A percentile compares a stretch with the other conserved stretches of the same genome.
Conservation (phyloP, 2,797 vertebrate genomes). For the Hoplostethus atlanticus region DNA sequence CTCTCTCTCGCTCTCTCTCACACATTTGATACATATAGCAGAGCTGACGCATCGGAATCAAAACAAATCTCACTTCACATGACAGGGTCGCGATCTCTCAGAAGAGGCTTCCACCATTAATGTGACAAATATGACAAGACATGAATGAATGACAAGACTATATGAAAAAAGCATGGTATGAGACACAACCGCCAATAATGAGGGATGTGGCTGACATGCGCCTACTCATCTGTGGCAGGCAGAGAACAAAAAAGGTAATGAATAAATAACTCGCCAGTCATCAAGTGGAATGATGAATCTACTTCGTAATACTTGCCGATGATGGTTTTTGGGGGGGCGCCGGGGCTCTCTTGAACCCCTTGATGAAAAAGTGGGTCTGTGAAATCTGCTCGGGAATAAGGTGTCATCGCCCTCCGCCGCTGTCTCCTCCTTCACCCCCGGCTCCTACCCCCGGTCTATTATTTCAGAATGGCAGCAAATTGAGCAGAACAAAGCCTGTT, state of each 20-base stretch:
- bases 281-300: constrained; percentile 75
- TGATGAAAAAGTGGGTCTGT: constrained; percentile 57
- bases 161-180: constrained; percentile 34
- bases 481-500: constrained; percentile 62
- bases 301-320: constrained; percentile 52
- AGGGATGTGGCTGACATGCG: constrained; percentile 53
- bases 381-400: constrained; percentile 60
- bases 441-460: constrained; percentile 34
- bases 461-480: constrained; percentile 69
- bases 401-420: constrained; percentile 45
- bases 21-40: constrained; percentile 38
- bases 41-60: constrained; percentile 51
- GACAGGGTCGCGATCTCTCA: constrained; percentile 52
- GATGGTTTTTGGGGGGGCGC: constrained; percentile 32
- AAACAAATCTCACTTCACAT: constrained; percentile 57
- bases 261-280: constrained; percentile 76
- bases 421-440: constrained; percentile 28
- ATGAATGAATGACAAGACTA: too few species aligned
- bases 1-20: neutral
- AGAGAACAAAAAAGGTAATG: constrained; percentile 66
- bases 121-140: constrained; percentile 59
- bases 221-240: constrained; percentile 55
- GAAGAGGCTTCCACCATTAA: constrained; percentile 47
- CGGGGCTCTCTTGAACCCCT: constrained; percentile 59
- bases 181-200: constrained; percentile 51